phyloP scores from a whole-genome alignment of 1,140 invertebrate species.

The Plectrocnemia conspersa region DNA sequence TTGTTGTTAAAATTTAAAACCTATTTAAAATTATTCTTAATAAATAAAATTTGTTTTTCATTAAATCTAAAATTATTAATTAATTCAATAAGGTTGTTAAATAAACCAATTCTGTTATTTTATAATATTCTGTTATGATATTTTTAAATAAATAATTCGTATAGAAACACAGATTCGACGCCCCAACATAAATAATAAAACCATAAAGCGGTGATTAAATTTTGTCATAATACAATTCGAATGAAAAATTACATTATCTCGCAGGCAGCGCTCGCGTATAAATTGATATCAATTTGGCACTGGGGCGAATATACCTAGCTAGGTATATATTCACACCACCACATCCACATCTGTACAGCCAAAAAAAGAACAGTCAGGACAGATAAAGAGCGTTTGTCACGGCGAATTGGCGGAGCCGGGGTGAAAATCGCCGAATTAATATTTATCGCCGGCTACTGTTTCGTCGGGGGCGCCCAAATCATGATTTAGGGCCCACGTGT shows the following conservation, averaged over 20 bases:
- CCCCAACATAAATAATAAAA: too few relatives aligned
- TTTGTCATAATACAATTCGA: too few relatives aligned
- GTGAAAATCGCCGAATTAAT: conserved; percentile 19
- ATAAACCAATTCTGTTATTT: too few relatives aligned
- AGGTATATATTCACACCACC: neutral
- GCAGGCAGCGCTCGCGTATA: neutral
- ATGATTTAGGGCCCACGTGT: conserved; percentile 15
- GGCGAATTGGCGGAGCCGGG: neutral
- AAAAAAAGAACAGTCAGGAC: conserved; percentile 6
- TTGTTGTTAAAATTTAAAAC: too few relatives aligned
- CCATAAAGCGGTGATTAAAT: too few relatives aligned
- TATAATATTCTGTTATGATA: too few relatives aligned
- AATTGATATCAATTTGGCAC: neutral
- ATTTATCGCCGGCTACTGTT: conserved; percentile 13
- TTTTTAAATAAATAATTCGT: too few relatives aligned
- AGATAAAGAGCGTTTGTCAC: conserved; percentile 1
- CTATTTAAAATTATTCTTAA: too few relatives aligned
- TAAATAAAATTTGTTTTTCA: too few relatives aligned
- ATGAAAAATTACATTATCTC: neutral
- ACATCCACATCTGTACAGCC: neutral
- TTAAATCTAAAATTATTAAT: too few relatives aligned
- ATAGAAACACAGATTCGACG: too few relatives aligned
- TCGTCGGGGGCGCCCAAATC: conserved; percentile 14
- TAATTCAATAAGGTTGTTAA: too few relatives aligned
- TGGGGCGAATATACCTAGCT: neutral